Evolutionary conservation across 2,797 vertebrate genomes (phyloP).

Genomic region (Artibeus jamaicensis): DNA sequence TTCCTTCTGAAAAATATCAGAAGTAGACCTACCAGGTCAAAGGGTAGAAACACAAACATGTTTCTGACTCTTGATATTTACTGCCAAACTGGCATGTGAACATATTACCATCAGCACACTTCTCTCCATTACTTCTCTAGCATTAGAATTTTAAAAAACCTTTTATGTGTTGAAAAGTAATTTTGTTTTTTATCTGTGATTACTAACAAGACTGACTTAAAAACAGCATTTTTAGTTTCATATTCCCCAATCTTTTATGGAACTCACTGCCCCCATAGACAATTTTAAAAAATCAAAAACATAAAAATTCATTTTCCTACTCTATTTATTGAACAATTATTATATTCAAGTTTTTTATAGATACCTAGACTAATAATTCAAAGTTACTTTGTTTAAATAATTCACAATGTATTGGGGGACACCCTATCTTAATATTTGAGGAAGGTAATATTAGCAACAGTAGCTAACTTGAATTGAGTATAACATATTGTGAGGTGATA

Average conservation of each 20-base stretch:
- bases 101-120: neutral
- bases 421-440: neutral
- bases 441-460: neutral
- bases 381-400: neutral
- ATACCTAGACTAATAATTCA: neutral
- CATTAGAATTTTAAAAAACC: neutral
- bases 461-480: neutral
- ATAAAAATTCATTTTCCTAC: neutral
- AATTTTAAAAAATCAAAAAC: neutral
- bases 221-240: neutral
- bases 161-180: neutral
- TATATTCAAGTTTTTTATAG: neutral
- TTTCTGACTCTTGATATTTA: neutral
- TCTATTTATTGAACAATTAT: neutral
- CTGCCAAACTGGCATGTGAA: neutral
- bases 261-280: neutral
- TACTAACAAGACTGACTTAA: neutral
- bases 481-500: neutral
- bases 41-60: neutral
- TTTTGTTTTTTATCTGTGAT: neutral
- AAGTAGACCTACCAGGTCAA: neutral
- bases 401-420: neutral
- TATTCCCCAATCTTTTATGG: neutral
- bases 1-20: neutral
- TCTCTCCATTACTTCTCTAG: neutral